Conservation (phyloP, 2,113 vertebrate genomes). For the Gracilinanus agilis region DNA sequence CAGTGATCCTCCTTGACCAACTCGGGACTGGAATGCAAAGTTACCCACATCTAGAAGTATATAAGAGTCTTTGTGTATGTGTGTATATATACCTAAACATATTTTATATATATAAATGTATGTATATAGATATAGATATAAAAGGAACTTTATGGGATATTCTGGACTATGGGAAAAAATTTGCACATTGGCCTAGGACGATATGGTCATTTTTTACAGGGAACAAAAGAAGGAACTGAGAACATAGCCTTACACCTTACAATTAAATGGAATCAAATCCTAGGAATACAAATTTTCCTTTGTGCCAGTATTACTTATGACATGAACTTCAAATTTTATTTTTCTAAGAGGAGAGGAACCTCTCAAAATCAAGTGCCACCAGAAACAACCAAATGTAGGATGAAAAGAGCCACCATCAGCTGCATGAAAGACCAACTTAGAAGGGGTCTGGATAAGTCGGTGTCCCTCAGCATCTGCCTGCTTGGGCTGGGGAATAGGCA, state of each 20-base stretch:
- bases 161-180: slow-evolving; percentile 64
- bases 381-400: slow-evolving; percentile 27
- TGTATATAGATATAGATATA: not conserved
- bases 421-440: slow-evolving; percentile 41
- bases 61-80: not conserved
- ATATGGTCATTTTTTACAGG: slow-evolving; percentile 71
- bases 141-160: slow-evolving; percentile 60
- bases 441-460: slow-evolving; percentile 50
- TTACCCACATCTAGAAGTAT: slow-evolving; percentile 22
- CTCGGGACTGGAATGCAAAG: slow-evolving; percentile 53
- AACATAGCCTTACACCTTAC: slow-evolving; percentile 35
- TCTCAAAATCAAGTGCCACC: slow-evolving; percentile 61
- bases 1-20: slow-evolving; percentile 52
- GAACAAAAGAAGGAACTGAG: slow-evolving; percentile 48
- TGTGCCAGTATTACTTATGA: slow-evolving; percentile 81
- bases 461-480: slow-evolving; percentile 19
- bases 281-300: slow-evolving; percentile 56
- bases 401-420: slow-evolving; percentile 20
- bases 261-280: slow-evolving; percentile 40
- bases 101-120: not conserved
- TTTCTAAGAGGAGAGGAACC: slow-evolving; percentile 72
- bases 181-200: slow-evolving; percentile 81
- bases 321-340: slow-evolving; percentile 63
- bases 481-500: not conserved
- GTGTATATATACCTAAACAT: slow-evolving; percentile 19